phyloP scores from a whole-genome alignment of 2,888 invertebrate genomes.

The Latrodectus elegans region DNA sequence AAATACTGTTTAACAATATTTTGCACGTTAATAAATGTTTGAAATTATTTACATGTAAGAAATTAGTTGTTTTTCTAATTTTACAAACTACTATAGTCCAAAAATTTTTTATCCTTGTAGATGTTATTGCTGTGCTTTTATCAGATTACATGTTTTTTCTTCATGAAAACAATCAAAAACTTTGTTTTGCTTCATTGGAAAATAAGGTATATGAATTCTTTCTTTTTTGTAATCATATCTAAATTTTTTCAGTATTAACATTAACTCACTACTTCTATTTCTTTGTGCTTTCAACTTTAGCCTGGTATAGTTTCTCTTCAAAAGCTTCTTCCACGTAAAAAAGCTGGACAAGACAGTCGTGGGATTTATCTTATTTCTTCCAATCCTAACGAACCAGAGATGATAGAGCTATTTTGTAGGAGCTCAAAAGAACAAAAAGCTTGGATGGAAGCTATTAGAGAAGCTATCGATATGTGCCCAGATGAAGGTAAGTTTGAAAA shows the following conservation, averaged over 20 bases:
- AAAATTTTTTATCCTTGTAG: constrained; percentile 72
- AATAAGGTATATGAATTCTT: constrained; percentile 83
- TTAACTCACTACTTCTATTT: neutral
- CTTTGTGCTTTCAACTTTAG: constrained; percentile 76
- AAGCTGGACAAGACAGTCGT: constrained; percentile 87
- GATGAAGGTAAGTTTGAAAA: constrained; percentile 78
- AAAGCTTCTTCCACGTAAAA: constrained; percentile 92
- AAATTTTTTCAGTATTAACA: neutral
- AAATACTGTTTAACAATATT: constrained; percentile 8
- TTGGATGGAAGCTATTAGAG: constrained; percentile 91
- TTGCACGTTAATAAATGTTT: neutral
- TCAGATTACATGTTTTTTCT: constrained; percentile 94
- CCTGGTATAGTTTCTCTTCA: constrained; percentile 94
- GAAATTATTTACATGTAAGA: no score
- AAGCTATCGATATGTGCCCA: constrained; percentile 89
- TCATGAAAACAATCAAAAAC: constrained; percentile 93
- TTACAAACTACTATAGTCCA: no score
- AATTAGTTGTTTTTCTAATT: no score
- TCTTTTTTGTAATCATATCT: neutral
- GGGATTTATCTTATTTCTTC: constrained; percentile 95
- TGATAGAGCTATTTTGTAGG: constrained; percentile 92
- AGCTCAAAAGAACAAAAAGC: constrained; percentile 91
- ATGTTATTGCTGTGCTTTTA: constrained; percentile 89
- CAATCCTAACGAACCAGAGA: constrained; percentile 92
- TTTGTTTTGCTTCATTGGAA: constrained; percentile 88